These are phyloP conservation scores for Rhinogobius similis DNA, from an alignment of 2,113 vertebrate species.

Conservation along the genomic window DNA sequence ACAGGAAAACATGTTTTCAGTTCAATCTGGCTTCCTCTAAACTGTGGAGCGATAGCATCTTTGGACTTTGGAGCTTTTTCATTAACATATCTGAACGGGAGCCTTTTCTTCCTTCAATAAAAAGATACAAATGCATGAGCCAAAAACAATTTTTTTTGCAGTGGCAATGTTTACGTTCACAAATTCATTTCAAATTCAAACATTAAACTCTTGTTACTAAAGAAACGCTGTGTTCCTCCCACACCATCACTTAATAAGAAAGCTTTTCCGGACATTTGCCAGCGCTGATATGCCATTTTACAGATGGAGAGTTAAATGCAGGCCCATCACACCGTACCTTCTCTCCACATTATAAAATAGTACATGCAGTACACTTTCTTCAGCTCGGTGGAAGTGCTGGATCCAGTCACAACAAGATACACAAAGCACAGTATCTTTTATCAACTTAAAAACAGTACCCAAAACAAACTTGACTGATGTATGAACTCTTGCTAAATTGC, in stretches of 20 bases:
- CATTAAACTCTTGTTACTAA: background rate
- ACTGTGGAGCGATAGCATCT: conserved; percentile 60
- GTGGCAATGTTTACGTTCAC: conserved; percentile 4
- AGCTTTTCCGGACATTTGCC: background rate
- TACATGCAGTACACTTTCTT: background rate
- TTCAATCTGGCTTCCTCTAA: conserved; percentile 30
- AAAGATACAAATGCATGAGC: conserved; percentile 1
- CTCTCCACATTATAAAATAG: background rate
- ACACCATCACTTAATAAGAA: background rate
- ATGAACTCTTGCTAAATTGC: background rate
- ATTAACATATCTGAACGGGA: conserved; percentile 64
- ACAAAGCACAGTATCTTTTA: background rate
- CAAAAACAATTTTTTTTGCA: background rate
- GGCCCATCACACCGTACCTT: background rate
- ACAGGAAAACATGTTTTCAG: conserved; percentile 49
- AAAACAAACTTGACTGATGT: background rate
- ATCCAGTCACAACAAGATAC: background rate
- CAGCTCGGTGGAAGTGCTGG: background rate
- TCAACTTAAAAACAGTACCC: background rate
- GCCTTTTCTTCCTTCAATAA: conserved; percentile 5
- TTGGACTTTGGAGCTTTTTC: conserved; percentile 26
- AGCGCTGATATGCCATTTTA: background rate
- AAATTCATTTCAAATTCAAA: background rate
- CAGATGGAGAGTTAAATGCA: background rate
- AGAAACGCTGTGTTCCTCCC: background rate